Evolutionary conservation across 2,797 vertebrate species (phyloP).

Genomic region (Sebastes kiyomatsui): DNA sequence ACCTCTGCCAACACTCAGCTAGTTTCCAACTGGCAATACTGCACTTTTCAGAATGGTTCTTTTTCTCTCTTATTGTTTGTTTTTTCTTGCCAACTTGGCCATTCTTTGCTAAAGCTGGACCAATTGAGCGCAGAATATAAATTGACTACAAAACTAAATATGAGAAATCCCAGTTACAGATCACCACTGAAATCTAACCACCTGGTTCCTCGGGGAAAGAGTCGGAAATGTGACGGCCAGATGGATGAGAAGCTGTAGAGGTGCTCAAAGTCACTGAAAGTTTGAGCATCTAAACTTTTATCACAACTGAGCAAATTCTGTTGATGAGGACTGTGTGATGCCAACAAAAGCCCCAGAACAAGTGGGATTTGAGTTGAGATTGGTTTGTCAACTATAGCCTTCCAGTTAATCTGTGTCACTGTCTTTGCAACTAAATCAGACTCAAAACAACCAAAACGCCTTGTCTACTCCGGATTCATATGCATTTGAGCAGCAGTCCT

Average conservation of each 20-base stretch:
- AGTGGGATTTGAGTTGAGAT: neutral
- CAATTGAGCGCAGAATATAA: neutral
- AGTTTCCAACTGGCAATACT: neutral
- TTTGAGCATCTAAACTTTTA: neutral
- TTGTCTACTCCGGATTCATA: neutral
- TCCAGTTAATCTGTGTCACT: neutral
- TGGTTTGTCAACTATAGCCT: neutral
- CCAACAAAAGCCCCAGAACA: neutral
- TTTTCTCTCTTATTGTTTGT: conserved; percentile 5
- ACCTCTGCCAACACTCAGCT: neutral
- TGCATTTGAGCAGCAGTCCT: too few species aligned
- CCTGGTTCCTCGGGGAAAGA: neutral
- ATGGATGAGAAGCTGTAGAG: neutral
- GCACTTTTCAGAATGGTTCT: neutral
- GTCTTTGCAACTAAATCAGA: neutral
- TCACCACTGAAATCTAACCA: neutral
- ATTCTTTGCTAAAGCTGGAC: neutral
- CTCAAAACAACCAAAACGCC: neutral
- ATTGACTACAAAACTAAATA: neutral
- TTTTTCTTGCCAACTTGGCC: conserved; percentile 1
- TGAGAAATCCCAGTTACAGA: neutral
- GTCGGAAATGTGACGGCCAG: neutral
- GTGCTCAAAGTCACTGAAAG: neutral
- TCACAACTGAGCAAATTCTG: neutral
- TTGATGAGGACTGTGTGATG: neutral